Conservation (phyloP, 2,113 vertebrate species). For the Hemichromis elongatus region DNA sequence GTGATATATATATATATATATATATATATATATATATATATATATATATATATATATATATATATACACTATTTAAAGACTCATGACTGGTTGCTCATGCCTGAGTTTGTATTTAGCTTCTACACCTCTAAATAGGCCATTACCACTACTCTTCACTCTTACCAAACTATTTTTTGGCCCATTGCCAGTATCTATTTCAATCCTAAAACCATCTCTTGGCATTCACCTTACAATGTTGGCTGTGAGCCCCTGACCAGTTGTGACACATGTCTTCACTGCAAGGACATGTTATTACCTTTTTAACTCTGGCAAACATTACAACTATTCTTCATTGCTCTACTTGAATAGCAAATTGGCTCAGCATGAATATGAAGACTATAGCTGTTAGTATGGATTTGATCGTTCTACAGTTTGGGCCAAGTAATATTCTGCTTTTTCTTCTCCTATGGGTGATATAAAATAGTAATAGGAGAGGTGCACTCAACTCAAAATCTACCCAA, state of each 20-base stretch:
- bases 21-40: too few species aligned
- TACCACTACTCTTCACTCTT: background rate
- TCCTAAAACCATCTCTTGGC: background rate
- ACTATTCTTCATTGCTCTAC: background rate
- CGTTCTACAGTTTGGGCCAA: background rate
- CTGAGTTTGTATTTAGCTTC: background rate
- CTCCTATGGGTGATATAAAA: background rate
- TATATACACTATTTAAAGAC: background rate
- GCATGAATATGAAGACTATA: background rate
- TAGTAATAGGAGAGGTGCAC: background rate
- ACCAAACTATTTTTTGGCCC: background rate
- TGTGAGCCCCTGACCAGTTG: background rate
- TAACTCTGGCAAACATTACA: background rate
- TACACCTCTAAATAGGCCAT: background rate
- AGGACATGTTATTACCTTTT: background rate
- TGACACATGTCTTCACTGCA: background rate
- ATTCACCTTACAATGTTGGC: background rate
- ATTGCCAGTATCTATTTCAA: background rate
- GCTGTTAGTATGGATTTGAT: background rate
- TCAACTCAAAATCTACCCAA: background rate
- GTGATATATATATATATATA: too few species aligned
- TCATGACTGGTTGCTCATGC: background rate
- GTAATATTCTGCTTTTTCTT: background rate
- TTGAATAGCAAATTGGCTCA: background rate
- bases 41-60: too few species aligned